Conservation (phyloP, 2,113 vertebrate species). For the Callipepla californica region DNA sequence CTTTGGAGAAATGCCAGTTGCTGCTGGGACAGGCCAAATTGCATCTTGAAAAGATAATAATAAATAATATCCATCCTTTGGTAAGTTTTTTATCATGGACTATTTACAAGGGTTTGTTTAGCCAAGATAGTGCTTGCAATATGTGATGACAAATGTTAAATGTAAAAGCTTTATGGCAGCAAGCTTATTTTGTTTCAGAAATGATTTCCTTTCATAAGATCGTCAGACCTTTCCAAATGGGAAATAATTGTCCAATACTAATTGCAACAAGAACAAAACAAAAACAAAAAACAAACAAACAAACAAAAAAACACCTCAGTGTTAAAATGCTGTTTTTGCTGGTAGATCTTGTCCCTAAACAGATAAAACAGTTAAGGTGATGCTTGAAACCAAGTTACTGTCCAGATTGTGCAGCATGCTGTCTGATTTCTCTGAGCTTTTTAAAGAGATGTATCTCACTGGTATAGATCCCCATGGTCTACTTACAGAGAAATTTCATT, state of each 20-base stretch:
- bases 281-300: too few relatives aligned
- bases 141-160: background rate
- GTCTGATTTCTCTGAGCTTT: constrained; percentile 64
- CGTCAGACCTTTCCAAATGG: background rate
- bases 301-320: background rate
- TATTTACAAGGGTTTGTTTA: background rate
- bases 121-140: background rate
- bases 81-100: background rate
- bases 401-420: constrained; percentile 28
- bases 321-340: constrained; percentile 14
- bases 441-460: constrained; percentile 61
- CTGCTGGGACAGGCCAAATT: background rate
- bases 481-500: constrained; percentile 74
- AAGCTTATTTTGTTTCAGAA: background rate
- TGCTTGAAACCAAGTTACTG: constrained; percentile 40
- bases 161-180: background rate
- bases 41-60: background rate
- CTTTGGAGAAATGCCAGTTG: background rate
- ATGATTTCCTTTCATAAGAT: background rate
- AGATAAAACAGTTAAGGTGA: constrained; percentile 35
- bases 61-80: background rate
- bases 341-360: background rate
- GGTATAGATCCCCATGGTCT: constrained; percentile 64
- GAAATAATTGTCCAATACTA: constrained; percentile 8
- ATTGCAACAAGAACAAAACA: background rate